Percentiles rank a stretch among this genome's conserved stretches.
Conservation (phyloP, 2,113 vertebrate genomes). For the Circaetus gallicus region DNA sequence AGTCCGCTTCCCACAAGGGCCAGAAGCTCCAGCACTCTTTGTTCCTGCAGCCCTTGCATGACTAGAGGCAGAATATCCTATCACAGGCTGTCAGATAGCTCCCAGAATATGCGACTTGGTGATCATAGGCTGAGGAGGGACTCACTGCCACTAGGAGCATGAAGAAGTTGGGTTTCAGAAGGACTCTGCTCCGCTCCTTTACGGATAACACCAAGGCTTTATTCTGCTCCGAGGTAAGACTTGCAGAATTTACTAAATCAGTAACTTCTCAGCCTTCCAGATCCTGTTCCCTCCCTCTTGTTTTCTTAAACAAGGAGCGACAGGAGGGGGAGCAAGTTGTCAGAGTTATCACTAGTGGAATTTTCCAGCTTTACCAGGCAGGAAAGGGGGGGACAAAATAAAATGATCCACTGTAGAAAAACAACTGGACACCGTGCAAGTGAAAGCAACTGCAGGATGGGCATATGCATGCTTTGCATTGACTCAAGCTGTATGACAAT, state of each 20-base stretch:
- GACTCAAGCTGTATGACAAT: background rate
- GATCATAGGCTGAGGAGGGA: background rate
- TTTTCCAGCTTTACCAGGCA: conserved; percentile 25
- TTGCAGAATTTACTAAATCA: conserved; percentile 24
- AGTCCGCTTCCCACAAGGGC: conserved; percentile 17
- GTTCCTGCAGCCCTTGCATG: background rate
- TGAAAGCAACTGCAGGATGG: background rate
- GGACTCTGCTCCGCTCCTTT: background rate
- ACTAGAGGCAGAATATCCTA: conserved; percentile 30
- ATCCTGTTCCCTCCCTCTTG: background rate
- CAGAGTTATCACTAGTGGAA: conserved; percentile 28
- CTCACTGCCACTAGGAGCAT: background rate
- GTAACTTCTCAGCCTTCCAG: background rate
- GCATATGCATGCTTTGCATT: background rate
- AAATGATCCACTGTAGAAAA: background rate
- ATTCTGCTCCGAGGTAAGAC: conserved; percentile 60
- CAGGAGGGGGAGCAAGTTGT: background rate
- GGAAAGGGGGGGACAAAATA: background rate
- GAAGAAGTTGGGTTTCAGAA: conserved; percentile 3
- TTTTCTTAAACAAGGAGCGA: background rate
- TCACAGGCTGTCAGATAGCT: background rate
- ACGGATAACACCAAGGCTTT: conserved; percentile 7
- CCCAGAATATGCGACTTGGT: background rate
- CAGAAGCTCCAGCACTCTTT: conserved; percentile 50
- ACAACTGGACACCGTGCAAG: background rate